Evolutionary conservation across 2,113 vertebrate species (phyloP), one percentile per base, ranked within the genome.

Genomic region (Chaetodon auriga): DNA sequence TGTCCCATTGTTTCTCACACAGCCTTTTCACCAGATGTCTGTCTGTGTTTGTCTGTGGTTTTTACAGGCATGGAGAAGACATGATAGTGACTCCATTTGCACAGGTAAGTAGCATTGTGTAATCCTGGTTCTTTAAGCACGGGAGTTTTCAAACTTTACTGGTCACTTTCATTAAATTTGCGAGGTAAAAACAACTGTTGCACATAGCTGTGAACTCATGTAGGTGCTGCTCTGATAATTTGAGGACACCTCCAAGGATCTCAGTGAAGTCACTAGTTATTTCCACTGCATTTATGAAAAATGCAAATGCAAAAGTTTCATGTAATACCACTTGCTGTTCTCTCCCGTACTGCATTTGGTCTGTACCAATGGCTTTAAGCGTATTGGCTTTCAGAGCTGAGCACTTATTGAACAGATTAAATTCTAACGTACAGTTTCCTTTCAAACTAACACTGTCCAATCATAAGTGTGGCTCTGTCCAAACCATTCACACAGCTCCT

Each of bases 51-150:
- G 74, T 74, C 55, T 78, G 36, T 78, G 72, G 11, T 88, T 73
- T 82, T 87, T 30, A 0, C 94, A 99, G 98, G 71, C 97, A 98
- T 2, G 97, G 97, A 93, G 97, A 98, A 96, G 98, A 99, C 96
- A 95, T 98, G 97, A 99, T 99, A 2, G 97, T 99, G 82, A 99
- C 98, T 0, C 97, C 97, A 0, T 99, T 99, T 60, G 97, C 97
- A 69, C 98, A 98, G 96, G 98, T 98, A 48, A 86, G 96, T 94
- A 25, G 1, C 11, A 69, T 53, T 78, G 9, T 75, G 57, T 58
- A 6, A 53, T 16, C 0, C n/a, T 66, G 54, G 19, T 68, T 45
- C 18, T 71, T 21, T 45, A 1, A n/a, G 12, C 48, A 3, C 43
- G 7, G 11, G 5, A 35, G 18, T 43, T 45, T 4, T 9, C 10